These are phyloP conservation scores for Pheosia tremula DNA, from an alignment of 2,888 invertebrate genomes.

Conservation along the genomic window DNA sequence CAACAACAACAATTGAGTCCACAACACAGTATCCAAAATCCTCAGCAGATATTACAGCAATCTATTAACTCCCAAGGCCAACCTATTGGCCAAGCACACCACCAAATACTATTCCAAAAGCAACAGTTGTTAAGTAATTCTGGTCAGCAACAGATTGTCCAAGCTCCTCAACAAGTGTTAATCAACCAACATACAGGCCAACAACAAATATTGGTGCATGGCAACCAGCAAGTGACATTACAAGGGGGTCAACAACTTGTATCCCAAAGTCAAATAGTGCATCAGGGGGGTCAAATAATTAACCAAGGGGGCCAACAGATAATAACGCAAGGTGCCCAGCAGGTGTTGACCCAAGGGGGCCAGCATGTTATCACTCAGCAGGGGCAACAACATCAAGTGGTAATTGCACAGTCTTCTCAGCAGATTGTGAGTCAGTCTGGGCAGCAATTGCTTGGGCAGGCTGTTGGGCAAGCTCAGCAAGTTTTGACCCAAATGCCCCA, in stretches of 20 bases:
- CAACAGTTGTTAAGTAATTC: constrained; percentile 85
- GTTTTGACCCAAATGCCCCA: constrained; percentile 75
- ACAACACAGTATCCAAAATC: constrained; percentile 82
- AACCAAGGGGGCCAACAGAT: constrained; percentile 77
- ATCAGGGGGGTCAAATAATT: constrained; percentile 77
- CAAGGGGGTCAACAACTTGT: constrained; percentile 79
- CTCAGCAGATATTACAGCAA: constrained; percentile 86
- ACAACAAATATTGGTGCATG: constrained; percentile 79
- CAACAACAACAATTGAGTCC: constrained; percentile 80
- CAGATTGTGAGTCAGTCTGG: constrained; percentile 78
- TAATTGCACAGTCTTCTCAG: constrained; percentile 77
- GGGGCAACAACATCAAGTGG: constrained; percentile 78
- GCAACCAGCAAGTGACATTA: constrained; percentile 78
- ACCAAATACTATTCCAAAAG: constrained; percentile 79
- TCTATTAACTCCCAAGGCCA: constrained; percentile 82
- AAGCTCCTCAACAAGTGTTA: constrained; percentile 81
- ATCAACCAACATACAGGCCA: constrained; percentile 79
- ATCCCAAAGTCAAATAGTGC: constrained; percentile 77
- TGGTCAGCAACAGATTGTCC: constrained; percentile 79
- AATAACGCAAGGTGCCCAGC: constrained; percentile 68
- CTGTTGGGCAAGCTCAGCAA: constrained; percentile 71
- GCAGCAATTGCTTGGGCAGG: constrained; percentile 75
- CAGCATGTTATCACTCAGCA: constrained; percentile 80
- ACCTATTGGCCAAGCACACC: constrained; percentile 77
- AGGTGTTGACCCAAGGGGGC: constrained; percentile 76